These are phyloP conservation scores for Seira sanloemensis DNA, from an alignment of 2,888 invertebrate species.

Conservation along the genomic window DNA sequence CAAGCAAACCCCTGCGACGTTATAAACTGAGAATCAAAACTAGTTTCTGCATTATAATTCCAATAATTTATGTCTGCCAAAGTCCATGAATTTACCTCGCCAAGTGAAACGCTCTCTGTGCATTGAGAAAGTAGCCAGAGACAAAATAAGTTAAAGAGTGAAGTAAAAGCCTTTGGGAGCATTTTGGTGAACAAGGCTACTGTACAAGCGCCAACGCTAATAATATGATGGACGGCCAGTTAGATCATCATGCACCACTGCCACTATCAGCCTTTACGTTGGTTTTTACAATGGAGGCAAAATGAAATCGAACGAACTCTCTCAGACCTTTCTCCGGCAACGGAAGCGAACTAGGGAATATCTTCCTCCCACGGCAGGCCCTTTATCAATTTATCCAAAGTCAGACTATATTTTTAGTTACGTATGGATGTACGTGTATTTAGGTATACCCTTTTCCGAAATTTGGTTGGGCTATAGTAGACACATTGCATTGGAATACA, in stretches of 20 bases:
- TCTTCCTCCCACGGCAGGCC: neutral
- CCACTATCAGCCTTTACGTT: neutral
- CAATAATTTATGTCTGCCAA: constrained; percentile 42
- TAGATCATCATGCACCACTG: constrained; percentile 1
- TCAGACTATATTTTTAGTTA: neutral
- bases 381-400: neutral
- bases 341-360: neutral
- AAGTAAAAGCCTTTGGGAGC: neutral
- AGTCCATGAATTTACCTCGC: constrained; percentile 28
- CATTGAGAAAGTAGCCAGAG: neutral
- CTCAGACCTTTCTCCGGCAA: neutral
- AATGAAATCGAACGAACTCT: neutral
- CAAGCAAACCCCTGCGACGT: neutral
- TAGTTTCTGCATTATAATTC: constrained; percentile 33
- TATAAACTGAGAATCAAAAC: constrained; percentile 34
- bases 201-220: neutral
- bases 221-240: neutral
- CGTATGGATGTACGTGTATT: neutral
- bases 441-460: too few species aligned
- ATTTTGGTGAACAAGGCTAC: neutral
- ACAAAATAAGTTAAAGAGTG: neutral
- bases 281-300: neutral
- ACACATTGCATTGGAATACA: neutral
- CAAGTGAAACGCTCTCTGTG: neutral
- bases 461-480: neutral